These are phyloP conservation scores for Acleris holmiana DNA, from an alignment of 2,888 invertebrate genomes.

Conservation along the genomic window DNA sequence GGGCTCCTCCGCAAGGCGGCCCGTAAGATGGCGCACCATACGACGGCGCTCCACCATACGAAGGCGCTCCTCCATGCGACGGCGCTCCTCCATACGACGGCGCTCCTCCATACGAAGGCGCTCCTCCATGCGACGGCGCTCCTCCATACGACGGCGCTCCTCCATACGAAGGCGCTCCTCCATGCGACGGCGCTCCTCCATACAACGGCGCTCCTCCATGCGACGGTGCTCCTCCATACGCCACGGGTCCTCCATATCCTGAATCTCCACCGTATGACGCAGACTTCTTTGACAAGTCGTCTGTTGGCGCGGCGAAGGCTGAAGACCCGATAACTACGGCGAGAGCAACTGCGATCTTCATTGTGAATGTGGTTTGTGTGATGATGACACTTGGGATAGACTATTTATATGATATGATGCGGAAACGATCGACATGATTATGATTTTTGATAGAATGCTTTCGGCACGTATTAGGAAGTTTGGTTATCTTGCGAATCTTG, in stretches of 20 bases:
- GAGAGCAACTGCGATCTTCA: conserved; percentile 44
- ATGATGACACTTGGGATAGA: conserved; percentile 25
- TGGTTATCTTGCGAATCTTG: conserved; percentile 1
- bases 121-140: not conserved
- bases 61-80: not conserved
- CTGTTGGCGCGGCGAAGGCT: conserved; percentile 43
- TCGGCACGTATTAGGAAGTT: conserved; percentile 21
- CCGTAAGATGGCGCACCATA: conserved; percentile 25
- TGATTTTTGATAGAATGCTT: not conserved
- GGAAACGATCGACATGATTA: not conserved
- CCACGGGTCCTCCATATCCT: conserved; percentile 5
- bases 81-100: conserved; percentile 4
- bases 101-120: conserved; percentile 7
- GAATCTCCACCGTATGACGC: conserved; percentile 17
- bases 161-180: conserved; percentile 24
- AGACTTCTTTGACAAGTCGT: conserved; percentile 41
- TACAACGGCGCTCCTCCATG: not conserved
- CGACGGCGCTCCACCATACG: conserved; percentile 4
- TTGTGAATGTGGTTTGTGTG: conserved; percentile 35
- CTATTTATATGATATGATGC: conserved; percentile 4
- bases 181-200: conserved; percentile 26
- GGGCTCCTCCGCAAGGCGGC: conserved; percentile 33
- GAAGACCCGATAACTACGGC: conserved; percentile 38
- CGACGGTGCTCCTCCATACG: conserved; percentile 2
- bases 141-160: conserved; percentile 38